Base-by-base conservation (phyloP, 1,140 invertebrate genomes). In the Drosophila eugracilis region DNA sequence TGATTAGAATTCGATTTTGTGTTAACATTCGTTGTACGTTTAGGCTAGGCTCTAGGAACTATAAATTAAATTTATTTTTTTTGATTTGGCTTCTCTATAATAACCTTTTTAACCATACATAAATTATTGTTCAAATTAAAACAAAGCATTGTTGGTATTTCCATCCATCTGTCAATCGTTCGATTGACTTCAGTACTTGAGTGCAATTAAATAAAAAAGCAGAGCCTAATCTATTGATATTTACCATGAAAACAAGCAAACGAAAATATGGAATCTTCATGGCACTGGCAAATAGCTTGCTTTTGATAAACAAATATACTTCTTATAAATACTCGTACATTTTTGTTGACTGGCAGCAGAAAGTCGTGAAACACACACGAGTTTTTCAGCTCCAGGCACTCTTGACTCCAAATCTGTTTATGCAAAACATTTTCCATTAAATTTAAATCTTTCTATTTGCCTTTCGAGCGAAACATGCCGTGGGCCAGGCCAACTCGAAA, bases 361-460 rank as follows among this genome's bases (percentile, higher is more conserved):
- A 41, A 30, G 49, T 21, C 50, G 15, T 14, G 21, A 21, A 36
- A 19, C 6, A 34, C 9, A 28, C 30, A 59, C 54, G 17, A 3
- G n/a, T 32, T 50, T 41, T 14, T 32, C 34, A 15, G 45, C 24
- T 32, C 5, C 12, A 1, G 44, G 28, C 47, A 28, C 36, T n/a
- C 37, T n/a, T n/a, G 21, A 67, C 65, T 30, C 28, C 1, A 67
- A 67, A 69, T 69, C 65, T 67, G 36, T 67, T 69, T 69, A 67
- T 69, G 30, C 34, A 44, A 28, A 67, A 69, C 44, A 67, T 69
- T 44, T 53, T 42, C 44, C 65, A 69, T 69, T 69, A 53, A 67
- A 44, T 69, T 44, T 69, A 67, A 69, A 52, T 67, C 65, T 34
- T 48, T 62, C 62, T 52, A 45, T 69, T 69, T 53, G 62, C 21